Conservation (phyloP, 2,113 vertebrate species). For the Thamnophis sirtalis region DNA sequence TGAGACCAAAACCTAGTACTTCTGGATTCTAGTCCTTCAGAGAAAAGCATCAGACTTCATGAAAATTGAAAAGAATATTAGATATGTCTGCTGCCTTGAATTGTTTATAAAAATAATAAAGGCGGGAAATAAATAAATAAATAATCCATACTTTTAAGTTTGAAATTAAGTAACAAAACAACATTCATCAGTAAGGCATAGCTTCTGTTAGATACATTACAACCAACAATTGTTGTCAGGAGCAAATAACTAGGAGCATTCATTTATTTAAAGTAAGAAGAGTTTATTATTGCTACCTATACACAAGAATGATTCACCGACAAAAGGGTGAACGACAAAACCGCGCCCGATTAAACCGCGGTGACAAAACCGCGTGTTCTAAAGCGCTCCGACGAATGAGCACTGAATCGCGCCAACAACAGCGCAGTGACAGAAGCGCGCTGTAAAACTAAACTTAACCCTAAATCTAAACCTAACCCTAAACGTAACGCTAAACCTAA, state of each 20-base stretch:
- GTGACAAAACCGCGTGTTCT: too few relatives aligned
- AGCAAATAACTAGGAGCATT: neutral
- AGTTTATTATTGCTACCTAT: neutral
- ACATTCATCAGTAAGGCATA: neutral
- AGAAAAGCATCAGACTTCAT: neutral
- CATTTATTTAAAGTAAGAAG: neutral
- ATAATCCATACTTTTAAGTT: neutral
- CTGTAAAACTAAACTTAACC: too few relatives aligned
- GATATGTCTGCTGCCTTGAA: neutral
- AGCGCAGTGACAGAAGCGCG: too few relatives aligned
- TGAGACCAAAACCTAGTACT: slow-evolving; percentile 26
- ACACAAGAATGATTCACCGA: too few relatives aligned
- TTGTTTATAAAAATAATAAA: neutral
- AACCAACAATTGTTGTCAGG: neutral
- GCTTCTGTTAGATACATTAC: neutral
- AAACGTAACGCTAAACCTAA: too few relatives aligned
- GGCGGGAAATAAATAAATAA: neutral
- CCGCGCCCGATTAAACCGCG: too few relatives aligned
- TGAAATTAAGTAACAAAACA: neutral
- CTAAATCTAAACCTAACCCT: too few relatives aligned
- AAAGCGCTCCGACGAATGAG: too few relatives aligned
- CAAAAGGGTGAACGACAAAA: too few relatives aligned
- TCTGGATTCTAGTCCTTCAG: slow-evolving; percentile 39
- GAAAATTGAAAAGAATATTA: neutral
- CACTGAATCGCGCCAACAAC: too few relatives aligned